phyloP scores from a whole-genome alignment of 2,888 invertebrate species.

The Ctena decussata region DNA sequence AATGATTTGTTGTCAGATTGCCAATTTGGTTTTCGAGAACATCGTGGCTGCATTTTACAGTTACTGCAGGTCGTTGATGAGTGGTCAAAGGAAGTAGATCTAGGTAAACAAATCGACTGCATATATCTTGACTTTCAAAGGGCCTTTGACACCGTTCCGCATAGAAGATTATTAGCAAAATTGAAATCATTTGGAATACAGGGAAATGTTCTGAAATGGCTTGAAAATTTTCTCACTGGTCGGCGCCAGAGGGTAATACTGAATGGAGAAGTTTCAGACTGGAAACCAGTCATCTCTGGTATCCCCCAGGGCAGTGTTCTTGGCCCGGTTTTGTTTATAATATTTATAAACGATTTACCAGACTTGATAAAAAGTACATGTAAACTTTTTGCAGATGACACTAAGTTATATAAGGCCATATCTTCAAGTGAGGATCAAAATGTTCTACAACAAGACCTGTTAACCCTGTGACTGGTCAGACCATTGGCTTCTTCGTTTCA shows the following conservation, averaged over 20 bases:
- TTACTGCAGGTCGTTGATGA: too few species aligned
- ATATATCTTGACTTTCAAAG: background rate
- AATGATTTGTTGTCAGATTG: too few species aligned
- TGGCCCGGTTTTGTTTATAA: background rate
- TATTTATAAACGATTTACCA: background rate
- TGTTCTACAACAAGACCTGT: background rate
- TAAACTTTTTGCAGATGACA: background rate
- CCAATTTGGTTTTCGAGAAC: too few species aligned
- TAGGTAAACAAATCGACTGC: background rate
- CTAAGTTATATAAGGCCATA: background rate
- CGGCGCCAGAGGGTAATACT: background rate
- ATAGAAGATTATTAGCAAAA: background rate
- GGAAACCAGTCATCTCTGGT: background rate
- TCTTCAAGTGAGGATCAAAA: background rate
- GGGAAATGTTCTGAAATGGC: background rate
- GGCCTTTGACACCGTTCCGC: background rate
- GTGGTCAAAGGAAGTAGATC: too few species aligned
- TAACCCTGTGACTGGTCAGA: too few species aligned
- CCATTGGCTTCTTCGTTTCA: too few species aligned
- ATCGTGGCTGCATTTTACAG: too few species aligned
- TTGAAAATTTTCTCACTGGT: background rate
- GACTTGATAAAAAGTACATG: background rate
- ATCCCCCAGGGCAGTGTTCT: background rate
- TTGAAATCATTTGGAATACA: background rate
- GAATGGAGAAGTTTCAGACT: background rate